Base-by-base conservation (phyloP, 1,140 invertebrate genomes). In the Mercenaria mercenaria region DNA sequence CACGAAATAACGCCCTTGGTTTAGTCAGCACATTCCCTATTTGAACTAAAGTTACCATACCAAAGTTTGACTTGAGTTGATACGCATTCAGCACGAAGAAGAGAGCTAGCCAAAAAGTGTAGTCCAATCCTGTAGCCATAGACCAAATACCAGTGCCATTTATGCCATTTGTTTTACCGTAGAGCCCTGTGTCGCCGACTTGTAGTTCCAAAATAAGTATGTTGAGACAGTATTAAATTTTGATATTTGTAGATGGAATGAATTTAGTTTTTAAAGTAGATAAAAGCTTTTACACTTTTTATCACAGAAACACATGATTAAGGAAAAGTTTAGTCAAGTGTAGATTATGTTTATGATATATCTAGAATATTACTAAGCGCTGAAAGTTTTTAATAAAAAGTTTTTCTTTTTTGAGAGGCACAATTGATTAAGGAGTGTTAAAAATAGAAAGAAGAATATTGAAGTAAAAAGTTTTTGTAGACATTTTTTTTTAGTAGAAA, bases 21-120 rank as follows among this genome's bases (percentile, higher is more conserved):
- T 34, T 52, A 37, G 50, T 79, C n/a, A 56, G 76, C 76, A 43
- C 59, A 72, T 39, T 79, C 47, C 74, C 29, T 43, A 77, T 50
- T 77, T 77, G 74, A 77, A 77, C 76, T 50, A 77, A 34, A 18
- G 76, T 56, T 79, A 32, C 76, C 76, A 79, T 79, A 79, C 76
- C 76, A 79, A 52, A 29, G 76, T 52, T 72, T 72, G 67, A 41
- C 67, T 39, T n/a, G 11, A 72, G 67, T 72, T 26, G 67, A 72
- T 72, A 72, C 11, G 26, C 29, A 56, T 37, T 32, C 43, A 52
- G 47, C 76, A 37, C 29, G 50, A 37, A 56, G 76, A 79, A 52
- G 50, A 79, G 76, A 72, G 0, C 47, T 34, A 26, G 47, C 47
- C 76, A 79, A 79, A 79, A 56, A 56, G 74, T 32, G 41, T 34